Percentiles rank a stretch among this genome's conserved stretches.
phyloP scores from a whole-genome alignment of 2,888 invertebrate genomes.

The Harmothoe impar region DNA sequence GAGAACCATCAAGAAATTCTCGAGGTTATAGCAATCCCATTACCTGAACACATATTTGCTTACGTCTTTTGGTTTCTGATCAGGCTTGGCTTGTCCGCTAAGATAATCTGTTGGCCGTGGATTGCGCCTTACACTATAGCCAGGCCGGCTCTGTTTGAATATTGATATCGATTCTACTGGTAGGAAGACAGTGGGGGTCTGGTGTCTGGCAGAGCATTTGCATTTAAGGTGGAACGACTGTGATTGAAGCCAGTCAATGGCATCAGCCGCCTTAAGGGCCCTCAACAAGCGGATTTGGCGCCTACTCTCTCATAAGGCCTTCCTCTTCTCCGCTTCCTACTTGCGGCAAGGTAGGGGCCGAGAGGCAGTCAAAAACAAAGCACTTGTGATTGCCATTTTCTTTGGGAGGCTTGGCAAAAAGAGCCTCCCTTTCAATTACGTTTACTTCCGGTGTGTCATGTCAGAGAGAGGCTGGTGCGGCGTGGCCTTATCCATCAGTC shows the following conservation, averaged over 20 bases:
- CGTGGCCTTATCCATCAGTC: background rate
- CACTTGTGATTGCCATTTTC: slow-evolving; percentile 33
- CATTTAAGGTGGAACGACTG: background rate
- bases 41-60: too few species aligned
- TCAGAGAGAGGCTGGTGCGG: background rate
- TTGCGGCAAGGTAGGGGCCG: background rate
- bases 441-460: slow-evolving; percentile 19
- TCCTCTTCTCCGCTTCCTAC: background rate
- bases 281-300: background rate
- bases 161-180: too few species aligned
- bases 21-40: too few species aligned
- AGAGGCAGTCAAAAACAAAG: background rate
- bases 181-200: too few species aligned
- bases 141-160: too few species aligned
- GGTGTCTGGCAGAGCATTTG: background rate
- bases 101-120: too few species aligned
- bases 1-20: too few species aligned
- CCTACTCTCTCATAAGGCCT: background rate
- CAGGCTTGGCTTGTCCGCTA: too few species aligned
- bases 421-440: slow-evolving; percentile 37
- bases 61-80: too few species aligned
- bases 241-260: background rate
- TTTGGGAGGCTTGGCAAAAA: background rate
- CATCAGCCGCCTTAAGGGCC: background rate
- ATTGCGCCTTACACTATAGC: too few species aligned